These are phyloP conservation scores for Acromyrmex heyeri DNA, from an alignment of 1,140 invertebrate species.

Conservation along the genomic window DNA sequence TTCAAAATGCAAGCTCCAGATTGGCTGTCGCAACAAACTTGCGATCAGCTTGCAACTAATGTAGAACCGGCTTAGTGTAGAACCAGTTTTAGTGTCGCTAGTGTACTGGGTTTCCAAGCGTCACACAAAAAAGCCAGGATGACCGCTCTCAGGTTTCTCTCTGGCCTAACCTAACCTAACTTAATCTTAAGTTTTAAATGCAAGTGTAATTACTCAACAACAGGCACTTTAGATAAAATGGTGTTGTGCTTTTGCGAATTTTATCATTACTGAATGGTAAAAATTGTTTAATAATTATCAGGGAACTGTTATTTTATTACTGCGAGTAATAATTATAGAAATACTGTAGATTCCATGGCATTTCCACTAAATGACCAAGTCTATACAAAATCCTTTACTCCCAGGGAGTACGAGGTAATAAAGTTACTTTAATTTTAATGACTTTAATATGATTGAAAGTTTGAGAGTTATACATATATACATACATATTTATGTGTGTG, in stretches of 20 bases:
- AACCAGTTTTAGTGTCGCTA: too few relatives aligned
- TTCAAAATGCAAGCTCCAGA: too few relatives aligned
- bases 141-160: too few relatives aligned
- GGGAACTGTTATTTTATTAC: slow-evolving; percentile 30
- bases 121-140: too few relatives aligned
- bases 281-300: slow-evolving; percentile 9
- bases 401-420: slow-evolving; percentile 89
- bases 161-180: slow-evolving; percentile 29
- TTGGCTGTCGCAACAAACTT: too few relatives aligned
- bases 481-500: not conserved
- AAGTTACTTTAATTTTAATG: not conserved
- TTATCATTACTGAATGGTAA: slow-evolving; percentile 26
- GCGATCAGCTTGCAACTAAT: too few relatives aligned
- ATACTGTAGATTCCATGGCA: slow-evolving; percentile 85
- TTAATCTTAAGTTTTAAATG: slow-evolving; percentile 58
- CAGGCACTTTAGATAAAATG: not conserved
- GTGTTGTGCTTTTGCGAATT: not conserved
- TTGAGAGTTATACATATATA: not conserved
- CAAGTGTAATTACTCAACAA: slow-evolving; percentile 12
- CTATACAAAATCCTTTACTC: slow-evolving; percentile 91
- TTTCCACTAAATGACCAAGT: slow-evolving; percentile 89
- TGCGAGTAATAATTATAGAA: slow-evolving; percentile 29
- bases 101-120: too few relatives aligned
- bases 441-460: not conserved
- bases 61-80: too few relatives aligned